Evolutionary conservation across 2,113 vertebrate genomes (phyloP), one percentile per base, ranked within the genome.

Genomic region (Albula glossodonta): DNA sequence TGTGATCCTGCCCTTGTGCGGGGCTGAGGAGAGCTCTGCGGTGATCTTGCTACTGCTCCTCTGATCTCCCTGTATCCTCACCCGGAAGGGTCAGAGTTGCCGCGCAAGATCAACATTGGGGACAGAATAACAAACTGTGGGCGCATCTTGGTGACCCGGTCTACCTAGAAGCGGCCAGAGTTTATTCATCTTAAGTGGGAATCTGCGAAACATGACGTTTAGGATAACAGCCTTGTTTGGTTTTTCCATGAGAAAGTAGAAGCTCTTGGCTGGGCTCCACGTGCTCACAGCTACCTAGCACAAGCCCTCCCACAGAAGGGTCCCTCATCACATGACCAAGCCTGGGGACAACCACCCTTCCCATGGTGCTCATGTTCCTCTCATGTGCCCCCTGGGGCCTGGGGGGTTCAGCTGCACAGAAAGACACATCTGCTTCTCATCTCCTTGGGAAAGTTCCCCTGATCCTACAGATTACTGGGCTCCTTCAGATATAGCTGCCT

Each of bases 361-460:
- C 93, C 95, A 96, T 95, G 94, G 93, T 94, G 92, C 93, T 95
- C 91, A 92, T 94, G 92, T 94, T 95, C 93, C 91, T 91, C 90
- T 86, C 87, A 87, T 70, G 86, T 91, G 74, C 92, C 93, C 85
- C 83, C 25, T 86, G 80, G 80, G 87, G 85, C 60, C 83, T 49
- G 83, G 0, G 74, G 56, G 81, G 41, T 89, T 80, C 80, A 93
- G 90, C 92, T 91, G 83, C 85, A 90, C 91, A 90, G 85, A 90
- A 85, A 92, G 78, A 93, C 86, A 95, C 95, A 96, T 96, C 95
- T 96, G 95, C 94, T 96, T 96, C 93, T 95, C 95, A 95, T 96
- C 94, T 92, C 79, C 89, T 91, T 95, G 94, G 95, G 95, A 95
- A 96, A 96, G 91, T 95, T 93, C 93, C 93, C 91, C 90, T 82